These are phyloP conservation scores for Todiramphus chloris DNA, from an alignment of 2,113 vertebrate species.

Conservation along the genomic window DNA sequence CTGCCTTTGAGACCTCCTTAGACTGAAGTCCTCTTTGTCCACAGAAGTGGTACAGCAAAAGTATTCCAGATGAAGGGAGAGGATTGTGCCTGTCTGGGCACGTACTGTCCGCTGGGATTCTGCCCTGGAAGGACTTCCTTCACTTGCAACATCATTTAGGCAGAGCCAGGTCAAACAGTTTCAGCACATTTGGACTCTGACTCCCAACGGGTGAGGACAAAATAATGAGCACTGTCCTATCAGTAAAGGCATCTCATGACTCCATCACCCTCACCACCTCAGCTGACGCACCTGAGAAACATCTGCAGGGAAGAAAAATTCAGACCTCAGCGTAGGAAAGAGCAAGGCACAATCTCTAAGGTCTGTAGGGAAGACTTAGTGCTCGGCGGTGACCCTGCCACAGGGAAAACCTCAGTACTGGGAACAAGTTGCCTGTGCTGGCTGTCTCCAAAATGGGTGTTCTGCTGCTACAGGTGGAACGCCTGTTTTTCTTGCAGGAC, in stretches of 20 bases:
- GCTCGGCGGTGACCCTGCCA: background rate
- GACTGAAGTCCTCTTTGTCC: background rate
- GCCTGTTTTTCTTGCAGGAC: background rate
- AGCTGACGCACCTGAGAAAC: background rate
- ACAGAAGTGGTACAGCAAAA: background rate
- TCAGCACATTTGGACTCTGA: background rate
- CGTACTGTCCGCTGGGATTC: background rate
- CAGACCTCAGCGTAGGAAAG: background rate
- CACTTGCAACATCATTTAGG: background rate
- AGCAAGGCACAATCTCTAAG: background rate
- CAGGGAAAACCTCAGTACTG: background rate
- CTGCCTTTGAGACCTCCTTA: background rate
- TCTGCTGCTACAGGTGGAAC: background rate
- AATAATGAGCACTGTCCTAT: background rate
- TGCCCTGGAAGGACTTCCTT: background rate
- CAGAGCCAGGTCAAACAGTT: background rate
- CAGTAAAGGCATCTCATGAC: background rate
- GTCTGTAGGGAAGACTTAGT: no score
- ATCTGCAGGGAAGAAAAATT: background rate
- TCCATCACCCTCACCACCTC: background rate
- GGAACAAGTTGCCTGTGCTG: accelerated
- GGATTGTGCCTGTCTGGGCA: background rate
- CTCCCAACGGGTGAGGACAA: background rate
- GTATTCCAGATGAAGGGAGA: background rate
- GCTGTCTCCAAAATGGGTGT: background rate